phyloP scores from a whole-genome alignment of 2,888 invertebrate genomes.

The Hirtodrosophila histrioides region DNA sequence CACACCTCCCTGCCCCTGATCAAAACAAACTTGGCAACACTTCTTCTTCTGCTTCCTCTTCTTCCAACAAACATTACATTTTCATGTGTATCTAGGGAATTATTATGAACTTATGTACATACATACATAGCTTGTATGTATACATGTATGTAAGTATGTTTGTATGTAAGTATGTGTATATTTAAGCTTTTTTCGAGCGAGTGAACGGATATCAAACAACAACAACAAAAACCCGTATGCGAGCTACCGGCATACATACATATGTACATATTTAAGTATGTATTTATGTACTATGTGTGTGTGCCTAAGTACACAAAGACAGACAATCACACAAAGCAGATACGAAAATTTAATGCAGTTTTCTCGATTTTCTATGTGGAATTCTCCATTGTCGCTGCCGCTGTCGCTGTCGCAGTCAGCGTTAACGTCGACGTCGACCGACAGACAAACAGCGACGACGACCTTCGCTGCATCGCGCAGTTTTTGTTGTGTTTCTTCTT shows the following conservation, averaged over 20 bases:
- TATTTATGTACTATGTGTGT: neutral
- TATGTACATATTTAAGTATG: slow-evolving; percentile 3
- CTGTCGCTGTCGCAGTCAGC: slow-evolving; percentile 29
- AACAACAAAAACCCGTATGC: slow-evolving; percentile 42
- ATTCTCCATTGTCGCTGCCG: slow-evolving; percentile 47
- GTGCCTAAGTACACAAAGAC: slow-evolving; percentile 7
- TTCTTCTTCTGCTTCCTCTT: slow-evolving; percentile 8
- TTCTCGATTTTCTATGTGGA: slow-evolving; percentile 76
- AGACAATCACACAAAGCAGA: slow-evolving; percentile 39
- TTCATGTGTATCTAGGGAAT: slow-evolving; percentile 31
- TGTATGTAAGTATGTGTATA: slow-evolving; percentile 2
- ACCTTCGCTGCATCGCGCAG: slow-evolving; percentile 65
- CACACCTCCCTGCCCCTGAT: neutral
- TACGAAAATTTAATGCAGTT: slow-evolving; percentile 75
- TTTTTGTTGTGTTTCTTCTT: slow-evolving; percentile 40
- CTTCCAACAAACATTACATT: slow-evolving; percentile 11
- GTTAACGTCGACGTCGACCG: slow-evolving; percentile 40
- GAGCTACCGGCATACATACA: slow-evolving; percentile 39
- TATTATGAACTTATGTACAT: slow-evolving; percentile 21
- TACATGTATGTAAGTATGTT: neutral
- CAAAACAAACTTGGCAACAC: neutral
- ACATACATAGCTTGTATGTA: slow-evolving; percentile 5
- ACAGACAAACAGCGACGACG: slow-evolving; percentile 51
- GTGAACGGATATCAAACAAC: slow-evolving; percentile 48
- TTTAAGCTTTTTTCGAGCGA: slow-evolving; percentile 46